Base-by-base conservation (phyloP, 2,113 vertebrate genomes). In the Marcusenius ussheri region DNA sequence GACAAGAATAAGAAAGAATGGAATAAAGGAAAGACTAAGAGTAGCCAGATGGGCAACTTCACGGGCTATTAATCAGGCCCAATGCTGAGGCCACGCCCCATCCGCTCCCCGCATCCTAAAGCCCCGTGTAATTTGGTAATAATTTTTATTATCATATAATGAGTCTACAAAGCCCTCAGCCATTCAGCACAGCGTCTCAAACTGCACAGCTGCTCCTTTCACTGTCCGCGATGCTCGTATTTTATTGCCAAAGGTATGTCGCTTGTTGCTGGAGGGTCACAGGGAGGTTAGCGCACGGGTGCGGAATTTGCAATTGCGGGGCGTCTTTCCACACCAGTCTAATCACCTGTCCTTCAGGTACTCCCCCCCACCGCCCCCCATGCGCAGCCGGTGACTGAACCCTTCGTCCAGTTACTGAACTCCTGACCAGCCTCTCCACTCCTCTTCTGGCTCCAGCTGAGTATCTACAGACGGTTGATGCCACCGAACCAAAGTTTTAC, bases 11-110 rank as follows among this genome's bases (percentile, higher is more conserved):
- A 85, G 91, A 90, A 87, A 92, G 90, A 85, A 91, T 91, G 90
- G 94, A 93, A 94, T 94, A 95, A 95, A 94, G 92, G 94, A 91
- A 94, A 92, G 94, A 49, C 35, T 66, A 94, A 94, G 93, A 95
- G 95, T 94, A 96, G 97, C 97, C 98, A 99, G 98, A 99, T 99
- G 98, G 98, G 97, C 96, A 97, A 96, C 98, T 99, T 99, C 97
- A 98, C 97, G 98, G 97, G 97, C 97, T 98, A 98, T 98, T 99
- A 98, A 98, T 98, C 98, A 99, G 98, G 97, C 95, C 97, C 95
- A 97, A 98, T 97, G 94, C 74, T 17, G 13, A 53, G 24, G 92
- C 85, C 74, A 77, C 50, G 31, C 58, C 93, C 93, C 96, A 93
- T 95, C 95, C 95, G 93, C 92, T 96, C 95, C 96, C 95, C 95